These are phyloP conservation scores for Siniperca undulata DNA, from an alignment of 2,797 vertebrate species.

Conservation along the genomic window DNA sequence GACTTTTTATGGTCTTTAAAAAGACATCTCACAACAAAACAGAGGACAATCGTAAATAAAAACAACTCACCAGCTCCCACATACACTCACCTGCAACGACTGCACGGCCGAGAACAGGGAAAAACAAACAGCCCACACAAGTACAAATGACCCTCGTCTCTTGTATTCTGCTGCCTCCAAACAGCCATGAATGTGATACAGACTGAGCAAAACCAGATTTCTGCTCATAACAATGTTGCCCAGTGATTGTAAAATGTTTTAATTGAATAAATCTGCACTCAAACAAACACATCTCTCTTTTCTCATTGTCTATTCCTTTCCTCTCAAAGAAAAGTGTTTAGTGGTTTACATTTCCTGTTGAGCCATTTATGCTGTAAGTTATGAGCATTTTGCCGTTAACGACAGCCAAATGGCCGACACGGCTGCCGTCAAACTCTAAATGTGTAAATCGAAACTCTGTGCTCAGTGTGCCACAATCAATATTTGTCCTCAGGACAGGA, in stretches of 20 bases:
- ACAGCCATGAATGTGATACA: constrained; percentile 13
- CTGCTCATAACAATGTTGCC: constrained; percentile 1
- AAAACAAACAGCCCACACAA: constrained; percentile 54
- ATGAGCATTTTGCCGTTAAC: constrained; percentile 69
- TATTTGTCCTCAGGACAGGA: constrained; percentile 79
- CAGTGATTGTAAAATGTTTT: constrained; percentile 21
- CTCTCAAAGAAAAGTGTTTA: background rate
- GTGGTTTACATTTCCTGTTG: constrained; percentile 33
- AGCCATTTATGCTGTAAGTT: constrained; percentile 74
- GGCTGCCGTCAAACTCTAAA: constrained; percentile 72
- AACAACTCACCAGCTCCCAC: constrained; percentile 39
- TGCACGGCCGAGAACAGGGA: constrained; percentile 20
- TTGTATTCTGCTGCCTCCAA: constrained; percentile 27
- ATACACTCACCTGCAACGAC: constrained; percentile 32
- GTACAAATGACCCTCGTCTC: constrained; percentile 20
- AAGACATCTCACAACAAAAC: constrained; percentile 22
- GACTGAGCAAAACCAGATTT: background rate
- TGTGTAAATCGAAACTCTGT: constrained; percentile 81
- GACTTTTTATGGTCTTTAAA: constrained; percentile 23
- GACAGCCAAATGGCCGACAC: constrained; percentile 75
- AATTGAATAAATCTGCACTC: constrained; percentile 27
- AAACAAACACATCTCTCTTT: background rate
- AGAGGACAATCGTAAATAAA: background rate
- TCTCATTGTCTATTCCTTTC: background rate
- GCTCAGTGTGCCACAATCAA: constrained; percentile 66